phyloP scores from a whole-genome alignment of 1,140 invertebrate genomes.

The Eumaeus atala region DNA sequence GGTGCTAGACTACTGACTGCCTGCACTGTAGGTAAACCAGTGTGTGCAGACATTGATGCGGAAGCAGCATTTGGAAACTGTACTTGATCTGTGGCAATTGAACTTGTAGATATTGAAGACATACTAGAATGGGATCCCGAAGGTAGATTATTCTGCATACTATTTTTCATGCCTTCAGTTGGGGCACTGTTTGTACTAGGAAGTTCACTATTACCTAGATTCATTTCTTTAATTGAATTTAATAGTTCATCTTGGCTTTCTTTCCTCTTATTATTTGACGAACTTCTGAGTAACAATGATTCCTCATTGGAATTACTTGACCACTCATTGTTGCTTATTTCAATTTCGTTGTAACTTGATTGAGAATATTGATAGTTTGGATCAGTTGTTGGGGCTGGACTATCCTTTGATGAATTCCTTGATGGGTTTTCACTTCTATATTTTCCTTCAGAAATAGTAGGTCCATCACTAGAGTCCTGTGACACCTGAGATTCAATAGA shows the following conservation, averaged over 20 bases:
- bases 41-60: neutral
- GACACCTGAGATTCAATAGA: constrained; percentile 78
- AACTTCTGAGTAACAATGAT: constrained; percentile 27
- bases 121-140: constrained; percentile 11
- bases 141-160: constrained; percentile 4
- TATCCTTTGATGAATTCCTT: constrained; percentile 71
- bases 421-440: constrained; percentile 75
- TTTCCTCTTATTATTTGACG: constrained; percentile 25
- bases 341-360: constrained; percentile 35
- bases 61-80: constrained; percentile 5
- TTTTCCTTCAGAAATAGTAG: constrained; percentile 75
- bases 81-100: neutral
- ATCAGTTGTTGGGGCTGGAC: constrained; percentile 57
- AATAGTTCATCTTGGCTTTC: constrained; percentile 44
- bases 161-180: neutral
- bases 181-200: neutral
- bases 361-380: constrained; percentile 60
- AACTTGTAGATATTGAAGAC: constrained; percentile 12
- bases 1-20: constrained; percentile 17
- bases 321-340: constrained; percentile 43
- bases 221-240: constrained; percentile 51
- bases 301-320: constrained; percentile 41
- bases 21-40: constrained; percentile 10
- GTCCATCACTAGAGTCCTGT: constrained; percentile 76
- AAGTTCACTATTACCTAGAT: constrained; percentile 41